Base-by-base conservation (phyloP, 1,140 invertebrate genomes). In the Nasonia longicornis region DNA sequence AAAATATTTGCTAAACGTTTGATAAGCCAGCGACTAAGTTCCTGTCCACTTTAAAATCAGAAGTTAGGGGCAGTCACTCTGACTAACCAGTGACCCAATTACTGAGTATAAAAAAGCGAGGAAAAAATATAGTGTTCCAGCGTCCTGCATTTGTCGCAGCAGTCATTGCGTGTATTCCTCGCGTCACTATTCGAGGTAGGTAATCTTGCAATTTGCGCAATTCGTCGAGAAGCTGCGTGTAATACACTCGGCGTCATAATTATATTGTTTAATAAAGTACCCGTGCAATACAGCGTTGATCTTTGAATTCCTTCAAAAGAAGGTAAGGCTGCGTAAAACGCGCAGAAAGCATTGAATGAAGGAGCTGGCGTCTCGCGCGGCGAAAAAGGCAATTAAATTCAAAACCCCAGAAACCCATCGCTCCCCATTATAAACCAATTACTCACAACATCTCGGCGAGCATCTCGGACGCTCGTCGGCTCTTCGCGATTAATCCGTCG, bases 171-270 rank as follows among this genome's bases (percentile, higher is more conserved):
- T 58, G 64, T 8, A 74, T 80, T 70, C 80, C 76, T 71, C 14
- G 80, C 8, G 7, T 72, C 74, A 69, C 20, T 45, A 72, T 74
- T 81, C 72, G 48, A 66, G 26, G 45, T 77, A 81, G 26, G 31
- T 77, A 81, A 81, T 81, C 20, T 66, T 16, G 45, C 63, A 77
- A 81, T 64, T 76, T 29, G 12, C 42, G 42, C 74, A 72, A 77
- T 77, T 81, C 45, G 45, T 14, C 75, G 0, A 58, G 52, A n/a
- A 20, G 29, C 52, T 48, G 64, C 10, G 31, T 10, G 31, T 64
- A 1, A 26, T 26, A 26, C 0, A 64, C 45, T 76, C 48, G 58
- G 29, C 20, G 45, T 10, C 58, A 48, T 26, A 26, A 26, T 73
- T 63, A 79, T 67, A 73, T 63, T 73, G 73, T 79, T 71, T 31